phyloP scores from a whole-genome alignment of 53 echinoderm and acorn worm genomes.

The Echinarachnius parma region DNA sequence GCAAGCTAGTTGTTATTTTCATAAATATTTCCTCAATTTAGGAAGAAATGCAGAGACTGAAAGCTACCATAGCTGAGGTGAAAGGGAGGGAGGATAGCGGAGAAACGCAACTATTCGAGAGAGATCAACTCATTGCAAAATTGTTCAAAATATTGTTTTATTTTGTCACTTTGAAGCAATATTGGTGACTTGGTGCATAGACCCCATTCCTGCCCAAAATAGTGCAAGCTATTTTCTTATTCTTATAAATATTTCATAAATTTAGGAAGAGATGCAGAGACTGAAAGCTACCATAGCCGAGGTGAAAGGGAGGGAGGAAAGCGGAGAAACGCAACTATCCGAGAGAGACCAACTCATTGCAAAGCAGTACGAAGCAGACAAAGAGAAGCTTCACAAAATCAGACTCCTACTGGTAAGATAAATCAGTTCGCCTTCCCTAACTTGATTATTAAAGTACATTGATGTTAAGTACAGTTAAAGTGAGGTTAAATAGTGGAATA shows the following conservation, averaged over 20 bases:
- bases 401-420: slow-evolving; percentile 84
- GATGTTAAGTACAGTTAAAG: too few species aligned
- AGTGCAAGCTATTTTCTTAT: too few species aligned
- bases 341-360: slow-evolving; percentile 90
- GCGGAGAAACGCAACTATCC: slow-evolving; percentile 69
- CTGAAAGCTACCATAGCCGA: slow-evolving; percentile 73
- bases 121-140: slow-evolving; percentile 86
- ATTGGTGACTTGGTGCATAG: too few species aligned
- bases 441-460: too few species aligned
- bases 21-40: too few species aligned
- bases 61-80: neutral
- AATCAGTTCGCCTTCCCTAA: neutral
- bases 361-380: slow-evolving; percentile 85
- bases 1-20: too few species aligned
- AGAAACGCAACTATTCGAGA: slow-evolving; percentile 76
- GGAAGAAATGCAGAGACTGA: neutral
- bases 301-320: slow-evolving; percentile 54
- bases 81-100: slow-evolving; percentile 38
- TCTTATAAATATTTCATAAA: neutral
- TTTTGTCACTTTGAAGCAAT: too few species aligned
- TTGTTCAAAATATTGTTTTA: too few species aligned
- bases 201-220: too few species aligned
- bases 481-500: too few species aligned
- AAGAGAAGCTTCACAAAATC: slow-evolving; percentile 93
- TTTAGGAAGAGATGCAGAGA: slow-evolving; percentile 89